Conservation (phyloP, 2,113 vertebrate genomes). For the Scomber colias region DNA sequence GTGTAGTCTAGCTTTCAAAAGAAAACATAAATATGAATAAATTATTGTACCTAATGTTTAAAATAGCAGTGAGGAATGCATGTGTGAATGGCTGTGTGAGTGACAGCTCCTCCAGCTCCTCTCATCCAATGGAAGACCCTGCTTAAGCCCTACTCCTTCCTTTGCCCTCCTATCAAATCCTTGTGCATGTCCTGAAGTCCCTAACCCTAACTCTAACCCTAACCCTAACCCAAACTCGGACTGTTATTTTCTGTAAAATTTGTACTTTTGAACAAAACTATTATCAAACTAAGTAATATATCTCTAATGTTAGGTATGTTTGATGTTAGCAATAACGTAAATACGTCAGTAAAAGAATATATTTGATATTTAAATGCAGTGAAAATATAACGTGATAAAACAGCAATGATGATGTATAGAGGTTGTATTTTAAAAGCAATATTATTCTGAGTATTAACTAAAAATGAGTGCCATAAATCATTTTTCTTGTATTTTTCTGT, state of each 20-base stretch:
- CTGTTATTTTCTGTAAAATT: conserved; percentile 81
- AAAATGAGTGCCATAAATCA: conserved; percentile 74
- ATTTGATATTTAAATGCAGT: conserved; percentile 83
- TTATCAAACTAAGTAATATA: conserved; percentile 67
- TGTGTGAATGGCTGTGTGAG: conserved; percentile 68
- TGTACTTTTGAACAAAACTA: conserved; percentile 73
- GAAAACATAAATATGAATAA: conserved; percentile 45
- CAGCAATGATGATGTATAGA: conserved; percentile 58
- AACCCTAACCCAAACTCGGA: conserved; percentile 77
- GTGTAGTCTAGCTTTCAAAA: conserved; percentile 66
- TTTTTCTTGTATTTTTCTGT: conserved; percentile 43
- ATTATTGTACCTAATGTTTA: conserved; percentile 60
- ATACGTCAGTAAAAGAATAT: conserved; percentile 78
- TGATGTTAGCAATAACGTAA: conserved; percentile 85
- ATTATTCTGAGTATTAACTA: conserved; percentile 65
- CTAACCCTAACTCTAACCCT: no score
- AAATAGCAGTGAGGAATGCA: conserved; percentile 64
- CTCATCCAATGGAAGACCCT: conserved; percentile 57
- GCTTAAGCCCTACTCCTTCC: conserved; percentile 31
- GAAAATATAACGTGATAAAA: conserved; percentile 61
- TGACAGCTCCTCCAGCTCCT: conserved; percentile 67
- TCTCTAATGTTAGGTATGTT: conserved; percentile 74
- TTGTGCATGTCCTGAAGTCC: conserved; percentile 79
- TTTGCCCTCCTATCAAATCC: conserved; percentile 50
- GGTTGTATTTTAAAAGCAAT: conserved; percentile 81